Evolutionary conservation across 2,113 vertebrate genomes (phyloP).

Genomic region (Pelecanoides urinatrix): DNA sequence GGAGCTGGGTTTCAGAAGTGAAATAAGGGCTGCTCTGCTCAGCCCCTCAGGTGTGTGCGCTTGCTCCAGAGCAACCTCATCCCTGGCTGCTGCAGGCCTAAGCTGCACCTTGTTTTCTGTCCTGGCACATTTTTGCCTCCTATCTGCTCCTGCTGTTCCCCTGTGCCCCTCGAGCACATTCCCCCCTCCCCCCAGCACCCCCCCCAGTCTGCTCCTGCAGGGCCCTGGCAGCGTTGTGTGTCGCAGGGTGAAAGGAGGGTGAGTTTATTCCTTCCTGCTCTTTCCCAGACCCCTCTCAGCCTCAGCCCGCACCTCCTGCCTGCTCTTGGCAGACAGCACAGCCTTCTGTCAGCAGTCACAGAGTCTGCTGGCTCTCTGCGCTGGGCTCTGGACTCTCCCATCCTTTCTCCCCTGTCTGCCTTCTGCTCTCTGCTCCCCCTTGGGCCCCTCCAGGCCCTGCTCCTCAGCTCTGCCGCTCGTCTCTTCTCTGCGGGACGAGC

Average conservation of each 20-base stretch:
- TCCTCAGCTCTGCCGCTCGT: background rate
- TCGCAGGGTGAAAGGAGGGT: background rate
- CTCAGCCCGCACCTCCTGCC: background rate
- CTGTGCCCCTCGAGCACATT: background rate
- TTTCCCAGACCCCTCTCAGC: background rate
- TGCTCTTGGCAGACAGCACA: background rate
- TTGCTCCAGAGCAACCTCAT: background rate
- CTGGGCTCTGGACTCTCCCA: background rate
- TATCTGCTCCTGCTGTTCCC: background rate
- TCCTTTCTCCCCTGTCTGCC: background rate
- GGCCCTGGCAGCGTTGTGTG: accelerated
- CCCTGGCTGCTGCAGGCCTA: accelerated
- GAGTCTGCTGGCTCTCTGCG: background rate
- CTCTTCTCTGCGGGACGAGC: background rate
- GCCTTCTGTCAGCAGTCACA: background rate
- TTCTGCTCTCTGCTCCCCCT: background rate
- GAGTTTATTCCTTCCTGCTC: background rate
- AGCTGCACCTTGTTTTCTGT: background rate
- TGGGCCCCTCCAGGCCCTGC: background rate
- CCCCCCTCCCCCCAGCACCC: too few relatives aligned
- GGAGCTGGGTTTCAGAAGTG: background rate
- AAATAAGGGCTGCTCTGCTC: background rate
- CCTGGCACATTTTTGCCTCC: background rate
- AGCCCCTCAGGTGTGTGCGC: background rate
- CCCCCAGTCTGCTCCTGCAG: background rate